Percentiles rank a stretch among this genome's conserved stretches.
phyloP scores from a whole-genome alignment of 2,888 invertebrate genomes.

The Selenia dentaria region DNA sequence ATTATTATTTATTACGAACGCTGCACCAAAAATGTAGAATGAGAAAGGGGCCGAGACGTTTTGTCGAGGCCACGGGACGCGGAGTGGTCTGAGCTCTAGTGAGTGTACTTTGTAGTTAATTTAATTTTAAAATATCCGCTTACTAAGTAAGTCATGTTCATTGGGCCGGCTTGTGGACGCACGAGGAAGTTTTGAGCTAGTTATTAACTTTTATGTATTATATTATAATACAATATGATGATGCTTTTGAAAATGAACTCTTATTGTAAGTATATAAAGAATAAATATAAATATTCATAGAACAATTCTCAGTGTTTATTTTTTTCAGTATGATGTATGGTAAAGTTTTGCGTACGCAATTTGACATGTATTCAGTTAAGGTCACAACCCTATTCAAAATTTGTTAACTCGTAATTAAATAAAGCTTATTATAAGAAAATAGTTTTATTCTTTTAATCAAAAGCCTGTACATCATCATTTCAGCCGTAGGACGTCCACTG shows the following conservation, averaged over 20 bases:
- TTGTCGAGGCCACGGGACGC: constrained; percentile 19
- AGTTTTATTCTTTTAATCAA: constrained; percentile 74
- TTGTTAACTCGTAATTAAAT: constrained; percentile 85
- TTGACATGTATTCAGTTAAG: constrained; percentile 83
- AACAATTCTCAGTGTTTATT: constrained; percentile 82
- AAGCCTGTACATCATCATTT: too few species aligned
- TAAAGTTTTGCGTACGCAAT: constrained; percentile 70
- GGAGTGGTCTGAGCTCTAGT: constrained; percentile 37
- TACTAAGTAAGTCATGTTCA: constrained; percentile 76
- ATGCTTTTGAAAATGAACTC: constrained; percentile 82
- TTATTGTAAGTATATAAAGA: too few species aligned
- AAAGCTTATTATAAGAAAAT: constrained; percentile 84
- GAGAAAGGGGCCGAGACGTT: constrained; percentile 28
- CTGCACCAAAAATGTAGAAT: constrained; percentile 57
- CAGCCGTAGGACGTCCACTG: too few species aligned
- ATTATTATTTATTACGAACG: constrained; percentile 65
- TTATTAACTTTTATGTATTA: too few species aligned
- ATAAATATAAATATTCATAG: constrained; percentile 82
- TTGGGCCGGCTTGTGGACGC: constrained; percentile 71
- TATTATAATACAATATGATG: constrained; percentile 75
- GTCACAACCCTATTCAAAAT: constrained; percentile 84
- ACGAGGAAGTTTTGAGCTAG: constrained; percentile 71
- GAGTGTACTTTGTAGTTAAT: constrained; percentile 60
- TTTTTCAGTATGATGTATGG: constrained; percentile 78
- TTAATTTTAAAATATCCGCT: constrained; percentile 76